Evolutionary conservation across 2,113 vertebrate genomes (phyloP), one percentile per base, ranked within the genome.

Genomic region (Neogobius melanostomus): DNA sequence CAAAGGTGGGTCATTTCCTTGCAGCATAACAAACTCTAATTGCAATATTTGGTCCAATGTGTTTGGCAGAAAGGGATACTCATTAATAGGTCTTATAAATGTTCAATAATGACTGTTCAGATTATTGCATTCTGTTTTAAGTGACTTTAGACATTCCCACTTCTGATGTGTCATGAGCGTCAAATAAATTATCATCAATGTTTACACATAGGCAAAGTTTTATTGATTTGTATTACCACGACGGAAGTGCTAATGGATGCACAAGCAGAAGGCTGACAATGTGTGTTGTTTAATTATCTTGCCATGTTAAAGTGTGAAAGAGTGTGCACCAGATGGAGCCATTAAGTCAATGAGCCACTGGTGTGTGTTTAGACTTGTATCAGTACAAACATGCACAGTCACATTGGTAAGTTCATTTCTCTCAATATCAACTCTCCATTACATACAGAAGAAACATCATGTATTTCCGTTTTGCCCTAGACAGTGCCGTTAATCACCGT

Each of bases 261-360:
- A 0, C 9, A 60, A 71, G 57, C 10, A 68, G 67, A 60, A 52
- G 36, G 51, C 15, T 70, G 43, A 74, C 42, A 50, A 9, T 66
- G 66, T 57, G 72, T 73, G 72, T 65, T 49, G 48, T 79, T 68
- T 66, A 8, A 74, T 43, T 54, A 68, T 77, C 47, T 53, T 53
- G 46, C 52, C 48, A 43, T 69, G 69, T 71, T 50, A 71, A 47
- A 59, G 76, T 75, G 74, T 74, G 52, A 59, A 71, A 61, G 71
- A 71, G 69, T 60, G 60, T 46, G 66, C 14, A 77, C 68, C 95
- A 96, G 94, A 96, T 96, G 95, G 94, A 93, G 92, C 92, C 93
- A 96, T 96, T 95, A 95, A 94, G 92, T 93, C 91, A 95, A 95
- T 94, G 94, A 93, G 93, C 91, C 93, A 93, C 92, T 88, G 92